phyloP scores from a whole-genome alignment of 2,797 vertebrate genomes.

The Tragopan temminckii region DNA sequence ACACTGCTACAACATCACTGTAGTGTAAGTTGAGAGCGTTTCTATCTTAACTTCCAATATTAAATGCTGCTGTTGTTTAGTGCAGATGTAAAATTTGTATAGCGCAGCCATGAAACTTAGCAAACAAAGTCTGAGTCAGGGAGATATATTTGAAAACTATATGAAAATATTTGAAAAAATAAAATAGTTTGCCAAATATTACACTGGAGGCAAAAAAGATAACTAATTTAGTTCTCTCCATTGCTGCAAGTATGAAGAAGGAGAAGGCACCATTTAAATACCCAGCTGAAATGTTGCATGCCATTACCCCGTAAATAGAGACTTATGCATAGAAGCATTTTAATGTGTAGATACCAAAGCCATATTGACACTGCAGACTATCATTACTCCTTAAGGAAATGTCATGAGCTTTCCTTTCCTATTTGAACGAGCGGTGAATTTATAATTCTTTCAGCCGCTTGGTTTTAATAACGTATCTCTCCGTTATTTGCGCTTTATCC shows the following conservation, averaged over 20 bases:
- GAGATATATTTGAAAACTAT: background rate
- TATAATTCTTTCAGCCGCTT: conserved; percentile 49
- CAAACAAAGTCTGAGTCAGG: conserved; percentile 19
- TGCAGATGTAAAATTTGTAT: conserved; percentile 44
- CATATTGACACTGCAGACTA: conserved; percentile 59
- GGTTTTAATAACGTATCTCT: conserved; percentile 47
- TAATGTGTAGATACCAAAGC: conserved; percentile 16
- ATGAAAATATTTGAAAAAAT: background rate
- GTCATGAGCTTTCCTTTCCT: conserved; percentile 59
- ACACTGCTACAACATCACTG: background rate
- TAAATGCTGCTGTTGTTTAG: background rate
- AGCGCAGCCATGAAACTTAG: background rate
- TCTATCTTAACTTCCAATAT: conserved; percentile 33
- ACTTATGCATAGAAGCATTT: background rate
- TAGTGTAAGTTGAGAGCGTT: background rate
- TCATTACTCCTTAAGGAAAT: conserved; percentile 60
- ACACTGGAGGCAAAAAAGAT: background rate
- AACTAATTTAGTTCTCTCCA: background rate
- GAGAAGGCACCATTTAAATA: conserved; percentile 2
- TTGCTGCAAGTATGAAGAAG: background rate
- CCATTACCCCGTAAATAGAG: conserved; percentile 36
- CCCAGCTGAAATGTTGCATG: conserved; percentile 24
- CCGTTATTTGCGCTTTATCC: conserved; percentile 39
- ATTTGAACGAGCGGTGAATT: conserved; percentile 54
- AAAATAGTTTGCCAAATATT: conserved; percentile 5